Percentiles rank a stretch among this genome's conserved stretches.
Conservation (phyloP, 2,888 invertebrate species). For the Mimachlamys varia region DNA sequence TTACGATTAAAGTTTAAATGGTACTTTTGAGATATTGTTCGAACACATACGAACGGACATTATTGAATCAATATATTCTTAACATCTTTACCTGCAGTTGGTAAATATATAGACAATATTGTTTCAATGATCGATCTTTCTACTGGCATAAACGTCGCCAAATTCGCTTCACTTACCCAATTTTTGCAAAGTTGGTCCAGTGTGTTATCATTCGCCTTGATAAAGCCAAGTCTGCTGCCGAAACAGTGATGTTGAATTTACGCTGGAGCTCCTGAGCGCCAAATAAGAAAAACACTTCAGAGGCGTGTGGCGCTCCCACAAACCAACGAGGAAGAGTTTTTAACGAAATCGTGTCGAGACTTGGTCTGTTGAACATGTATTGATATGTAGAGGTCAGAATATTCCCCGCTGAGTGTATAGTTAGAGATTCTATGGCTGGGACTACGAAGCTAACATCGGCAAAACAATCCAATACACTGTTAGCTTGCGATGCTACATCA, state of each 20-base stretch:
- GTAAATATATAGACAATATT: no score
- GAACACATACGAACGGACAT: no score
- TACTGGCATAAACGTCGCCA: no score
- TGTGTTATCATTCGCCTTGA: conserved; percentile 86
- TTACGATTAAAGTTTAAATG: no score
- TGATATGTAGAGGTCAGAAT: conserved; percentile 89
- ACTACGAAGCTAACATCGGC: not conserved
- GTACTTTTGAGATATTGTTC: no score
- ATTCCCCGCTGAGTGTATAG: conserved; percentile 90
- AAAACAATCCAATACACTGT: not conserved
- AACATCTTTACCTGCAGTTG: no score
- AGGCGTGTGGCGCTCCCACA: not conserved
- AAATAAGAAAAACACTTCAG: conserved; percentile 7
- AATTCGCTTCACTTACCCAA: not conserved
- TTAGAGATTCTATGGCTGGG: not conserved
- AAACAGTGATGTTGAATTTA: conserved; percentile 34
- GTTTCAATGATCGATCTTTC: no score
- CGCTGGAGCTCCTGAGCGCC: not conserved
- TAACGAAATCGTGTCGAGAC: conserved; percentile 87
- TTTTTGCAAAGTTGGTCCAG: not conserved
- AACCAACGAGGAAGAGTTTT: not conserved
- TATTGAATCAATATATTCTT: no score
- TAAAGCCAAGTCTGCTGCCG: conserved; percentile 91
- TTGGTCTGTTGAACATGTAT: conserved; percentile 92
- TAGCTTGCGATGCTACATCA: not conserved